Evolutionary conservation across 2,888 invertebrate species (phyloP).

Genomic region (Drosophila falleni): DNA sequence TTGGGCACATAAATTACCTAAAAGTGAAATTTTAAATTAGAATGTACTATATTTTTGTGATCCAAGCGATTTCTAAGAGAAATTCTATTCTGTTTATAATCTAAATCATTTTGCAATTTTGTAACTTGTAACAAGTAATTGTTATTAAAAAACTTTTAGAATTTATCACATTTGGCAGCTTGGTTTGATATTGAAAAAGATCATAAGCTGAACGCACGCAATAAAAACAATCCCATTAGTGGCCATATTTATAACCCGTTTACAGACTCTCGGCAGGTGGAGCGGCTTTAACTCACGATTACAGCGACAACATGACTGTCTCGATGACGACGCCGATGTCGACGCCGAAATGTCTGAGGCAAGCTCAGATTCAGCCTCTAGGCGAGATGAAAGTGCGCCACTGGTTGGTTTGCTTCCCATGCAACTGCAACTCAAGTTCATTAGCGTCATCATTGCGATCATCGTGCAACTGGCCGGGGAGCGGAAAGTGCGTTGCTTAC

Average conservation of each 20-base stretch:
- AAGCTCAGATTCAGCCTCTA: conserved; percentile 31
- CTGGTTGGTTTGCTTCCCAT: conserved; percentile 55
- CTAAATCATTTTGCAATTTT: neutral
- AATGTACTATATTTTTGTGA: neutral
- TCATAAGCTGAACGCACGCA: conserved; percentile 15
- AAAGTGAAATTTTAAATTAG: neutral
- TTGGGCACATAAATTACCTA: neutral
- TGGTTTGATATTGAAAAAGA: conserved; percentile 8
- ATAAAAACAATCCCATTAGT: conserved; percentile 35
- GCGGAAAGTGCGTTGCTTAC: conserved; percentile 35
- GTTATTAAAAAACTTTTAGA: neutral
- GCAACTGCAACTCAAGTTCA: conserved; percentile 55
- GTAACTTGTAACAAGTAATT: neutral
- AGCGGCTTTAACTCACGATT: conserved; percentile 38
- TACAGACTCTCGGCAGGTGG: conserved; percentile 22
- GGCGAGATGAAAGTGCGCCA: conserved; percentile 62
- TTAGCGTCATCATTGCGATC: conserved; percentile 53
- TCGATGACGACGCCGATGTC: conserved; percentile 7
- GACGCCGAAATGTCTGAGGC: conserved; percentile 59
- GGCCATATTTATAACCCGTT: conserved; percentile 33
- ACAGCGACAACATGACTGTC: conserved; percentile 25
- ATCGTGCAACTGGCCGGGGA: conserved; percentile 11
- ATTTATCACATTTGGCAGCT: conserved; percentile 7
- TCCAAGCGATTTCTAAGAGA: neutral
- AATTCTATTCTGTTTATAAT: neutral